Percentiles rank a stretch among this genome's conserved stretches.
Evolutionary conservation across 2,113 vertebrate genomes (phyloP).

Genomic region (Ibidorhyncha struthersii): DNA sequence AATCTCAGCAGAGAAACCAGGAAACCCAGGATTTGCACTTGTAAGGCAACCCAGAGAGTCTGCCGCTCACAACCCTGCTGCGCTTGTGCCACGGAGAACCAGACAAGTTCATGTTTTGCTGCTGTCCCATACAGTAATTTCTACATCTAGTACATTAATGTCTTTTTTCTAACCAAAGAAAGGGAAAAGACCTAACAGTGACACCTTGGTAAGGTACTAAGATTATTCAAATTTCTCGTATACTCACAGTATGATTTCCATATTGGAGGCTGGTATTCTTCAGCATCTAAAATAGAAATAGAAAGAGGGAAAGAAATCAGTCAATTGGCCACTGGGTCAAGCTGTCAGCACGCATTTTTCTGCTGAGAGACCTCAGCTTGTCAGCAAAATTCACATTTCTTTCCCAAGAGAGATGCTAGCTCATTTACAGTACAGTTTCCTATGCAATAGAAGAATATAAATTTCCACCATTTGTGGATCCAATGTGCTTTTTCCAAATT

Average conservation of each 20-base stretch:
- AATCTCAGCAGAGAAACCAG: not conserved
- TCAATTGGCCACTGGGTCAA: slow-evolving; percentile 46
- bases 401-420: not conserved
- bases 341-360: slow-evolving; percentile 46
- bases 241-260: slow-evolving; percentile 99
- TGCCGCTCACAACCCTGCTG: not conserved
- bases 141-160: not conserved
- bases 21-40: not conserved
- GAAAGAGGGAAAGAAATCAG: slow-evolving; percentile 58
- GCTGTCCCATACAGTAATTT: not conserved
- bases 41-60: not conserved
- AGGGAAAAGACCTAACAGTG: not conserved
- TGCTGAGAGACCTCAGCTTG: slow-evolving; percentile 28
- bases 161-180: not conserved
- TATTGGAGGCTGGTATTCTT: slow-evolving; percentile 98
- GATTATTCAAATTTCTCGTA: not conserved
- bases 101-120: not conserved
- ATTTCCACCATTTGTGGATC: not conserved
- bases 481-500: not conserved
- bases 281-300: slow-evolving; percentile 85
- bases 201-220: not conserved
- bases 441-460: not conserved
- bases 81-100: not conserved
- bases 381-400: slow-evolving; percentile 37
- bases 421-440: slow-evolving; percentile 8